Evolutionary conservation across 2,888 invertebrate genomes (phyloP).

Genomic region (Sinohyriopsis cumingii): DNA sequence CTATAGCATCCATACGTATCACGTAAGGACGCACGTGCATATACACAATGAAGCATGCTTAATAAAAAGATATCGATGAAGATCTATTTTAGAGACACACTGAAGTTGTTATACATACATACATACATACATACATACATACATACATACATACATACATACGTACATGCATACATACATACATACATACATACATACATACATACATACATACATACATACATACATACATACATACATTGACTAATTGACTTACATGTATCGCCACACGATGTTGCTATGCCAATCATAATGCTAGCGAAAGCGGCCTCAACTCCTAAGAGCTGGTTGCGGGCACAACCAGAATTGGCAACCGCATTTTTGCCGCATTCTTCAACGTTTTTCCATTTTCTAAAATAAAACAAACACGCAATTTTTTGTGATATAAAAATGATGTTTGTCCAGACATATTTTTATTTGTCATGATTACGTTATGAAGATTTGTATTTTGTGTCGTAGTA

Average conservation of each 20-base stretch:
- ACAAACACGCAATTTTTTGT: background rate
- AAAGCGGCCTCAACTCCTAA: slow-evolving; percentile 39
- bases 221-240: background rate
- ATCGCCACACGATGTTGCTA: slow-evolving; percentile 41
- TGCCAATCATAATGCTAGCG: slow-evolving; percentile 43
- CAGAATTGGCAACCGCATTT: slow-evolving; percentile 20
- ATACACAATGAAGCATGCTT: no score
- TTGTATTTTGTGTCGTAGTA: no score
- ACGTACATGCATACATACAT: no score
- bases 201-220: background rate
- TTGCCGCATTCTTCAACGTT: slow-evolving; percentile 40
- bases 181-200: no score
- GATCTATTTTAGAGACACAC: no score
- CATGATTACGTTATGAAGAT: no score
- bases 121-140: no score
- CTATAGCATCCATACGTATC: background rate
- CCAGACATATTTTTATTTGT: background rate
- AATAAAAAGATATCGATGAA: no score
- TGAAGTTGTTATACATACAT: no score
- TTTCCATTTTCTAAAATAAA: slow-evolving; percentile 36
- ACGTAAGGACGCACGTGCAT: no score
- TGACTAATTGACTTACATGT: slow-evolving; percentile 32
- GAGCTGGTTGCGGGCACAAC: slow-evolving; percentile 32
- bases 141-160: no score
- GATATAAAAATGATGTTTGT: background rate